phyloP scores from a whole-genome alignment of 2,113 vertebrate species.

The Etheostoma spectabile region DNA sequence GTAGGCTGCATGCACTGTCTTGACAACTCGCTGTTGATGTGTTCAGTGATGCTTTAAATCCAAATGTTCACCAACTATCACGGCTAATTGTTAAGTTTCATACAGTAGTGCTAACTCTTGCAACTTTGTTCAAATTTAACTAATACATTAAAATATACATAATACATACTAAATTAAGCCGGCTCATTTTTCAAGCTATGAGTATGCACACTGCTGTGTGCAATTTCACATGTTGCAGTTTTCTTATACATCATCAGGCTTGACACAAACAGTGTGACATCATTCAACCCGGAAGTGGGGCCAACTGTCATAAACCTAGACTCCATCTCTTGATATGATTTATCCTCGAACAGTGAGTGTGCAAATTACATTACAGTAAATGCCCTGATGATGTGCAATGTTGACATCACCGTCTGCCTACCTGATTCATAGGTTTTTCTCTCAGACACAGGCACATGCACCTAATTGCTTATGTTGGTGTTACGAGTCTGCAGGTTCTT shows the following conservation, averaged over 20 bases:
- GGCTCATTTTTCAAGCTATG: neutral
- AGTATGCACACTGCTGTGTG: neutral
- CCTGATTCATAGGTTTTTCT: slow-evolving; percentile 15
- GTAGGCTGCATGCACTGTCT: neutral
- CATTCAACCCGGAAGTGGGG: neutral
- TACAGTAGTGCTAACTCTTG: too few species aligned
- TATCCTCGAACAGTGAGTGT: neutral
- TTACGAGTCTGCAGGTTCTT: slow-evolving; percentile 5
- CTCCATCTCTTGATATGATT: neutral
- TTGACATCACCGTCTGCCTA: slow-evolving; percentile 61
- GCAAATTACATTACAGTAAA: slow-evolving; percentile 39
- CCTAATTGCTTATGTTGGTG: neutral
- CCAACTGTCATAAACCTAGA: neutral
- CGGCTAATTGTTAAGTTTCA: neutral
- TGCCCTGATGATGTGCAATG: slow-evolving; percentile 18
- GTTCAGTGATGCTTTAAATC: neutral
- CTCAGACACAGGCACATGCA: neutral
- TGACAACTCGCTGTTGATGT: neutral
- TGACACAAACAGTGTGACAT: neutral
- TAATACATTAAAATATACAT: too few species aligned
- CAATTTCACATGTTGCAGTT: neutral
- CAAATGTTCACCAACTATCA: neutral
- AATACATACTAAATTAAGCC: too few species aligned
- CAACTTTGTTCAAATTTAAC: too few species aligned
- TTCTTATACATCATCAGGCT: neutral